phyloP scores from a whole-genome alignment of 2,797 vertebrate species.

The Pantherophis alleghaniensis region DNA sequence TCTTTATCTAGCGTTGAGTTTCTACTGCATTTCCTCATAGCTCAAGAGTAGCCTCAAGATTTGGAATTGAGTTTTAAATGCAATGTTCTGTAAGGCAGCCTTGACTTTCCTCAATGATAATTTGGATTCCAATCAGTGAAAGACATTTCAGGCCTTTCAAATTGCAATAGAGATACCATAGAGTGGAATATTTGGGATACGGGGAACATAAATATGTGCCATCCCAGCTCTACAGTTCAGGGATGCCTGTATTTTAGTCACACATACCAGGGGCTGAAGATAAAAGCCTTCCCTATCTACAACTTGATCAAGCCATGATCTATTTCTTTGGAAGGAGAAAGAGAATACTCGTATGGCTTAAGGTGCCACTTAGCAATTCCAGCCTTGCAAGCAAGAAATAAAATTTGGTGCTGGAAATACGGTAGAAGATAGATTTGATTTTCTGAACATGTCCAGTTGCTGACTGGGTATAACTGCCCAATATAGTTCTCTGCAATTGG shows the following conservation, averaged over 20 bases:
- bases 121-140: not conserved
- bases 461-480: not conserved
- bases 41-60: not conserved
- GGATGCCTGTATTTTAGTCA: not conserved
- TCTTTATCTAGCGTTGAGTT: not conserved
- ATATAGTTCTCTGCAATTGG: not conserved
- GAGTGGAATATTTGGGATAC: not conserved
- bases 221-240: not conserved
- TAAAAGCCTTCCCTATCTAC: not conserved
- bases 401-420: not conserved
- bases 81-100: not conserved
- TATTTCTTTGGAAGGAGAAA: not conserved
- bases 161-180: not conserved
- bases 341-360: not conserved
- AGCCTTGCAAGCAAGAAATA: not conserved
- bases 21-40: not conserved
- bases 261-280: not conserved
- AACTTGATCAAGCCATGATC: not conserved
- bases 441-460: not conserved
- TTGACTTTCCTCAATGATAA: not conserved
- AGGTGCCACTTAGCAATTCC: not conserved
- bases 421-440: not conserved
- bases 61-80: not conserved
- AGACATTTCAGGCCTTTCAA: not conserved
- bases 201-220: not conserved